phyloP scores from a whole-genome alignment of 2,797 vertebrate genomes.

The Argyrosomus regius region DNA sequence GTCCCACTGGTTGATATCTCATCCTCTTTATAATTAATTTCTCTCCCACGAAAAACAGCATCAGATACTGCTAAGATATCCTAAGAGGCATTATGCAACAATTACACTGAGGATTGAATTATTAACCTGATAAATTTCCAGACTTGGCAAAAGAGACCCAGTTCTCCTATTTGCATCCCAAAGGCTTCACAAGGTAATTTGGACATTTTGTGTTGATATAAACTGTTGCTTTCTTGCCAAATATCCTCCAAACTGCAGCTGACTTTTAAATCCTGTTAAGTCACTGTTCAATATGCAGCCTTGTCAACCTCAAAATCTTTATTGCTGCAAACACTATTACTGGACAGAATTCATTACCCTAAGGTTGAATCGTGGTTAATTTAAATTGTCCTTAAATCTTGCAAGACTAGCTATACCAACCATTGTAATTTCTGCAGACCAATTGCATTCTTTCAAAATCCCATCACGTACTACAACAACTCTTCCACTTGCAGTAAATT shows the following conservation, averaged over 20 bases:
- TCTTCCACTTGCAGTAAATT: conserved; percentile 53
- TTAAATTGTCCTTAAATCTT: conserved; percentile 60
- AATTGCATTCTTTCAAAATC: conserved; percentile 52
- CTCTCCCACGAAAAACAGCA: conserved; percentile 48
- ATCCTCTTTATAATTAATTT: conserved; percentile 79
- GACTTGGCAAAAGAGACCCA: conserved; percentile 3
- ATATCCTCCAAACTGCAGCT: neutral
- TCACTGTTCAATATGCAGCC: conserved; percentile 24
- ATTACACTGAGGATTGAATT: conserved; percentile 61
- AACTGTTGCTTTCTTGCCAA: conserved; percentile 16
- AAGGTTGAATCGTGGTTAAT: conserved; percentile 45
- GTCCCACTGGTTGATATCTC: conserved; percentile 69
- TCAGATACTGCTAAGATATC: conserved; percentile 64
- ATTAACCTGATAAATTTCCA: conserved; percentile 59
- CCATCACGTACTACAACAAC: conserved; percentile 52
- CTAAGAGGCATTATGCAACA: conserved; percentile 71
- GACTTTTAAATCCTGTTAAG: conserved; percentile 26
- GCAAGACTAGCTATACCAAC: conserved; percentile 37
- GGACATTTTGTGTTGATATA: conserved; percentile 6
- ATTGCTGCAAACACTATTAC: conserved; percentile 39
- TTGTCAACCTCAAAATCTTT: conserved; percentile 50
- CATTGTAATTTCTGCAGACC: conserved; percentile 52
- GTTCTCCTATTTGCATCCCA: conserved; percentile 6
- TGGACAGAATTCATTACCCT: conserved; percentile 41
- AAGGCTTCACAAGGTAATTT: conserved; percentile 11